Base-by-base conservation (phyloP, 2,888 invertebrate genomes). In the Meteorus cinctellus region DNA sequence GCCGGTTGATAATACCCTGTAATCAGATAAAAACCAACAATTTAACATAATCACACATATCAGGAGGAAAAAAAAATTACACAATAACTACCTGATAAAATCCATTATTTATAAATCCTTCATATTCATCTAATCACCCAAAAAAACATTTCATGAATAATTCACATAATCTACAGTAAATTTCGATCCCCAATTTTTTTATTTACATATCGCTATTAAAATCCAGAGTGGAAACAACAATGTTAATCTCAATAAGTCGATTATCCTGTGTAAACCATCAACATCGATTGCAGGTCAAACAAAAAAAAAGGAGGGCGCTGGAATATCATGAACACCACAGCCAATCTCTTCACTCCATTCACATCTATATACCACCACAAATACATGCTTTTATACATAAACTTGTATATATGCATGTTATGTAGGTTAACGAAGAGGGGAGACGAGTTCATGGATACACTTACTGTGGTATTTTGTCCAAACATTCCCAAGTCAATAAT, bases 1-100 rank as follows among this genome's bases (percentile, higher is more conserved):
- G 97, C 96, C 84, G 97, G 97, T 91, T 97, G 97, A 91, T 96
- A 97, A 90, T 96, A 96, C 89, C 96, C 96, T 96, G 92, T 0
- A 92, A 90, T 79, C 82, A 86, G 73, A 78, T 69, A 41, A 74
- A 59, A 19, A 24, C 48, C 48, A 48, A 48, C n/a, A 48, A 48
- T 48, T 48, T 48, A 14, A 48, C 4, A n/a, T 48, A 48, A 48
- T n/a, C 16, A n/a, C 12, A 41, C 41, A 41, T 66, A 31, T 45
- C 19, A 55, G 19, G 24, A 24, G 1, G 24, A 24, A 24, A 24
- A 24, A 24, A 14, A n/a, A 60, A 14, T 24, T 41, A 12, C 16
- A 19, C 51, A 19, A 14, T 45, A 45, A 45, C 14, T 45, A 41
- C 27, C 51, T 14, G 3, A 48, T n/a, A 48, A 48, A 48, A 48